Evolutionary conservation across 1,140 invertebrate species (phyloP), one percentile per base, ranked within the genome.

Genomic region (Daktulosphaira vitifoliae): DNA sequence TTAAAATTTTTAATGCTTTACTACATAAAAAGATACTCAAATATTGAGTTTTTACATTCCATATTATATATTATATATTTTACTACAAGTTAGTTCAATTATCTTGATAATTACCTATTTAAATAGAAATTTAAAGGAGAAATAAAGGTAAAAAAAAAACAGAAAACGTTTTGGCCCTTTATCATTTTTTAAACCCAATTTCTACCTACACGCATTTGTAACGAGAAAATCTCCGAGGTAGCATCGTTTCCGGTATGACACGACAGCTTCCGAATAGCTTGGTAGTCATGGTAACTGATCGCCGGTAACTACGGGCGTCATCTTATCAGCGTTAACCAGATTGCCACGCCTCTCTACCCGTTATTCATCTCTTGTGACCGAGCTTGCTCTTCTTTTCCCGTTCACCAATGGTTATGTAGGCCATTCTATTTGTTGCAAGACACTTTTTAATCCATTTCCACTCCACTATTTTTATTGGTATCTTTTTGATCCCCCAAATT

Each of bases 171-270:
- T 54, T 44, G 6, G 4, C 22, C 13, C 38, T n/a, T n/a, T n/a
- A n/a, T 56, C 38, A n/a, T 42, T 23, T 15, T 15, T n/a, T 16
- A 44, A 56, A 44, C 38, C 53, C 53, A 42, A 44, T 42, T 38
- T n/a, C n/a, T n/a, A n/a, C n/a, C n/a, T n/a, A n/a, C n/a, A n/a
- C n/a, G n/a, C n/a, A 44, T 8, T n/a, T 62, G 56, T 62, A 62
- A 62, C 56, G 56, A 62, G 56, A 62, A 62, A 62, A 62, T 62
- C 56, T 62, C 42, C 56, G 56, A 62, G 42, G 39, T 62, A 62
- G 42, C 56, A 33, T 62, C 56, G 56, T 62, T 62, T 62, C 56
- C 56, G 56, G 56, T 62, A 62, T 48, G 56, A 62, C 56, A 62
- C 56, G 56, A 25, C 56, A 16, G 56, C 56, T 62, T 46, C 42